phyloP scores from a whole-genome alignment of 2,113 vertebrate species.

The Colius striatus region DNA sequence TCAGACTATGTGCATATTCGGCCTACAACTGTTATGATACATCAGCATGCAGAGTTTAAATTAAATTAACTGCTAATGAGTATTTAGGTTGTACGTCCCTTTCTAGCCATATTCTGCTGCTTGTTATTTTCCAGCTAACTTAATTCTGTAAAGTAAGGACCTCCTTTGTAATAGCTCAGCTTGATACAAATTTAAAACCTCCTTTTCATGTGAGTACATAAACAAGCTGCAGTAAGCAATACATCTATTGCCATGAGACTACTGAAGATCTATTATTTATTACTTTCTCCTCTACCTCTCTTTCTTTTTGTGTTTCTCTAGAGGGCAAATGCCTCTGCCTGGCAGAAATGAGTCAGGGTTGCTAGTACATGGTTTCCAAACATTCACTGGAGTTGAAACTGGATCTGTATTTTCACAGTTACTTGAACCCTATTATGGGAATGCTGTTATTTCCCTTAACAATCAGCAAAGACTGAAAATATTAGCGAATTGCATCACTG shows the following conservation, averaged over 20 bases:
- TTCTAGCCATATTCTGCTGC: constrained; percentile 52
- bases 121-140: constrained; percentile 45
- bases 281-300: constrained; percentile 60
- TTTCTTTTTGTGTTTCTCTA: constrained; percentile 45
- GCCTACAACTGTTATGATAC: constrained; percentile 55
- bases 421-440: constrained; percentile 55
- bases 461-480: constrained; percentile 77
- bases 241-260: constrained; percentile 71
- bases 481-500: constrained; percentile 77
- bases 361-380: constrained; percentile 81
- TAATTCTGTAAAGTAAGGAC: constrained; percentile 69
- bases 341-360: constrained; percentile 78
- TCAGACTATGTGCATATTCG: constrained; percentile 52
- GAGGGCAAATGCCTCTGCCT: constrained; percentile 77
- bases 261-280: constrained; percentile 62
- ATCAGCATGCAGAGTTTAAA: constrained; percentile 68
- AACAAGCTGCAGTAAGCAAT: constrained; percentile 63
- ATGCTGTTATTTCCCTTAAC: constrained; percentile 74
- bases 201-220: constrained; percentile 28
- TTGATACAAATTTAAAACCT: constrained; percentile 59
- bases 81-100: constrained; percentile 63
- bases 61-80: constrained; percentile 70
- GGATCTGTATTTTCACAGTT: constrained; percentile 75
- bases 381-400: constrained; percentile 72
- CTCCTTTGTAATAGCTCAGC: constrained; percentile 64